These are phyloP conservation scores for Drosophila miranda DNA, from an alignment of 1,140 invertebrate genomes.

Conservation along the genomic window DNA sequence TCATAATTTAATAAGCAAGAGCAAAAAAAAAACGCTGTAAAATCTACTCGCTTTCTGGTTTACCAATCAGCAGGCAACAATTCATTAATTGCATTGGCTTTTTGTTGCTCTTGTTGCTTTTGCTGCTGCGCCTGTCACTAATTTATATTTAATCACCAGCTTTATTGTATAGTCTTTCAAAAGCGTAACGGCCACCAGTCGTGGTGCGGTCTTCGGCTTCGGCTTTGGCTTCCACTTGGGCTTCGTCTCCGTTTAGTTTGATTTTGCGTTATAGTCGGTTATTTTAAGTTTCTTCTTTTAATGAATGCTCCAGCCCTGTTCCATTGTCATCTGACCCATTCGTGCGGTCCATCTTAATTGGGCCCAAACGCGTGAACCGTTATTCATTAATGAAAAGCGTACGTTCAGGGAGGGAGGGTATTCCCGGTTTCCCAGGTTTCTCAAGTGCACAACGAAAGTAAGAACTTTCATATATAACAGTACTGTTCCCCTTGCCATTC, in stretches of 20 bases:
- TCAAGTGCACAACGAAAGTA: constrained; percentile 38
- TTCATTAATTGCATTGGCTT: constrained; percentile 59
- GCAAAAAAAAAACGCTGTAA: constrained; percentile 23
- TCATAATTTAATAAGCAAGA: constrained; percentile 58
- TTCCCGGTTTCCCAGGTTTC: constrained; percentile 15
- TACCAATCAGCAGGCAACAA: constrained; percentile 52
- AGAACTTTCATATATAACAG: constrained; percentile 38
- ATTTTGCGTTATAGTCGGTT: constrained; percentile 16
- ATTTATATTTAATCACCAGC: constrained; percentile 55
- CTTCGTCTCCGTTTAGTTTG: constrained; percentile 6
- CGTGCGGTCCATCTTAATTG: constrained; percentile 62
- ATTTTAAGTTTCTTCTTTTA: constrained; percentile 53
- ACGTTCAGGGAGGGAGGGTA: background rate
- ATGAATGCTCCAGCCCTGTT: constrained; percentile 46
- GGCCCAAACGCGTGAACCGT: constrained; percentile 44
- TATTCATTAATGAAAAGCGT: constrained; percentile 65
- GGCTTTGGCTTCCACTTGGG: background rate
- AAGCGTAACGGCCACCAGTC: constrained; percentile 31
- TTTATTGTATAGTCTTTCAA: constrained; percentile 54
- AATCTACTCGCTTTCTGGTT: constrained; percentile 63
- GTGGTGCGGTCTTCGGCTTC: constrained; percentile 20
- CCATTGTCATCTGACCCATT: constrained; percentile 42
- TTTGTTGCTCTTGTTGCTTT: constrained; percentile 20
- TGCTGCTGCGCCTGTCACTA: constrained; percentile 52
- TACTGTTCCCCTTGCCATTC: constrained; percentile 16